Percentiles rank a stretch among this genome's conserved stretches.
phyloP scores from a whole-genome alignment of 2,113 vertebrate genomes.

The Nettapus auritus region DNA sequence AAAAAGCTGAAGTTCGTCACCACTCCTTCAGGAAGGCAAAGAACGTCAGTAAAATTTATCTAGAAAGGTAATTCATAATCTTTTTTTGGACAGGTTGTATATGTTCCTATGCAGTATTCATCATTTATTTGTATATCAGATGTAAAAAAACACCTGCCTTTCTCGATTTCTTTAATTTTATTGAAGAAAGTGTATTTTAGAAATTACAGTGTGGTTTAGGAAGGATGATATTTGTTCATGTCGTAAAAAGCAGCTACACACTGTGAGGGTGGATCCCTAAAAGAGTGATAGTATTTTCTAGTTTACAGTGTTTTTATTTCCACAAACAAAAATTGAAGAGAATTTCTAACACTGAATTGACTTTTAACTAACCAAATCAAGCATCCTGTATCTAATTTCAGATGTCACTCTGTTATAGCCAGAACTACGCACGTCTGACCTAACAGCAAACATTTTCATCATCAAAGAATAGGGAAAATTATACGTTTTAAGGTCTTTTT shows the following conservation, averaged over 20 bases:
- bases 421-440: neutral
- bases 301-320: neutral
- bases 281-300: neutral
- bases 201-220: neutral
- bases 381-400: neutral
- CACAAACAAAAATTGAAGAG: neutral
- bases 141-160: neutral
- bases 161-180: neutral
- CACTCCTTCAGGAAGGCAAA: neutral
- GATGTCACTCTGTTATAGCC: neutral
- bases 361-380: neutral
- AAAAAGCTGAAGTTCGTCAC: neutral
- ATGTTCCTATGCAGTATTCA: neutral
- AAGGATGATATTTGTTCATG: neutral
- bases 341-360: neutral
- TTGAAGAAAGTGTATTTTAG: neutral
- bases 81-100: neutral
- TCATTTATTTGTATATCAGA: neutral
- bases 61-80: neutral
- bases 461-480: fast-evolving
- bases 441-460: neutral
- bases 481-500: fast-evolving
- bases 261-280: neutral
- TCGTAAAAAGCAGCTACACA: neutral
- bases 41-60: neutral